Evolutionary conservation across 35 echinoderm and acorn worm genomes (phyloP).

Genomic region (Acanthaster planci): DNA sequence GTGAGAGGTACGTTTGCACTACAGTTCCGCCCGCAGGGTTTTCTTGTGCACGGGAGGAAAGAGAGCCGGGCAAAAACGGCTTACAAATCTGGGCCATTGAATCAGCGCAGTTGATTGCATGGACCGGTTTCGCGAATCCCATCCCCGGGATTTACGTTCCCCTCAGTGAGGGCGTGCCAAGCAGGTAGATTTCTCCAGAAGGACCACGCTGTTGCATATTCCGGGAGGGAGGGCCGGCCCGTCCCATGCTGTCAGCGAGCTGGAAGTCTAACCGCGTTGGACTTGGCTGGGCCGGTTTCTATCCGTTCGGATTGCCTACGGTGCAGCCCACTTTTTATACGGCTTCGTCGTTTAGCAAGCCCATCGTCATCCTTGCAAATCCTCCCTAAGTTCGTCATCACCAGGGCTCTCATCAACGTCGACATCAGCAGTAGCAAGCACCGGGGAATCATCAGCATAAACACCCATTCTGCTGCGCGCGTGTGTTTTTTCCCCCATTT

Average conservation of each 20-base stretch:
- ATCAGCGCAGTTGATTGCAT: too few relatives aligned
- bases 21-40: too few relatives aligned
- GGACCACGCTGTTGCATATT: too few relatives aligned
- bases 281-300: conserved; percentile 13
- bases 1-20: too few relatives aligned
- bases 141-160: too few relatives aligned
- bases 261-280: background rate
- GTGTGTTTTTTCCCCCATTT: background rate
- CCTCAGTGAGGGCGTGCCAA: too few relatives aligned
- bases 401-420: background rate
- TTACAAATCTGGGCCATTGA: too few relatives aligned
- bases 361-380: background rate
- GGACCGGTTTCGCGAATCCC: too few relatives aligned
- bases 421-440: conserved; percentile 1
- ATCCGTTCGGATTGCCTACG: background rate
- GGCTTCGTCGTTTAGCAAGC: background rate
- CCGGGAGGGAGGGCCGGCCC: too few relatives aligned
- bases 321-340: background rate
- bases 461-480: background rate
- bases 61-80: too few relatives aligned
- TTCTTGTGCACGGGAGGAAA: too few relatives aligned
- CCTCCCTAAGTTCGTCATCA: background rate
- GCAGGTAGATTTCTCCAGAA: too few relatives aligned
- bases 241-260: background rate
- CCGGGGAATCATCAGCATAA: background rate